Evolutionary conservation across 2,888 invertebrate genomes (phyloP), one percentile per base, ranked within the genome.

Genomic region (Pachymerium ferrugineum): DNA sequence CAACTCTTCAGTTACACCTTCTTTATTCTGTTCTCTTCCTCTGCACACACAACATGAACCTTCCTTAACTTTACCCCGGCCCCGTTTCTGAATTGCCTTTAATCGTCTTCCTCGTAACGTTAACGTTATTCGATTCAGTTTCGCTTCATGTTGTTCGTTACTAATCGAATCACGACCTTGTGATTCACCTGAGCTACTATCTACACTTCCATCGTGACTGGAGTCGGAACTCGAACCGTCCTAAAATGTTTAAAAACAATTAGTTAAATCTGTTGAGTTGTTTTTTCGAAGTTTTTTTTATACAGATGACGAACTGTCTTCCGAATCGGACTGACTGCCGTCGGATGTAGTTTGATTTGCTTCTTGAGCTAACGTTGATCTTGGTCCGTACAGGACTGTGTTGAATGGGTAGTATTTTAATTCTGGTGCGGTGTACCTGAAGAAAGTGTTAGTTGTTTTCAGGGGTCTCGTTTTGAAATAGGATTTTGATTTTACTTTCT

Each of bases 391-490:
- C 74, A 94, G 81, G 76, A 92, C 91, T 8, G 97, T 96, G 82
- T 94, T 96, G 71, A 99, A 82, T 0, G 99, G 99, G 84, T 96
- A 89, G 81, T 93, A 93, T 80, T 93, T 91, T 74, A 98, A 85
- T 83, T 97, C 94, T 14, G 90, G 88, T 5, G 93, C 85, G 1
- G 91, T 89, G 82, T 93, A 97, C 74, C 85, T 86, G n/a, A n/a
- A n/a, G n/a, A n/a, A n/a, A n/a, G n/a, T n/a, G n/a, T 62, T 70
- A 77, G 14, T 76, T 80, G 82, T 82, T 14, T 28, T 4, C 35
- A 42, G n/a, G 75, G 30, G 33, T 73, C 38, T 71, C 70, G 73
- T 8, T 62, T 62, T 14, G 12, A n/a, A 19, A 25, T 62, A n/a
- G 12, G 12, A 62, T 6, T 28, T 29, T 16, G 29, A n/a, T 33